These are phyloP conservation scores for Cephalopterus ornatus DNA, from an alignment of 2,113 vertebrate genomes.

Conservation along the genomic window DNA sequence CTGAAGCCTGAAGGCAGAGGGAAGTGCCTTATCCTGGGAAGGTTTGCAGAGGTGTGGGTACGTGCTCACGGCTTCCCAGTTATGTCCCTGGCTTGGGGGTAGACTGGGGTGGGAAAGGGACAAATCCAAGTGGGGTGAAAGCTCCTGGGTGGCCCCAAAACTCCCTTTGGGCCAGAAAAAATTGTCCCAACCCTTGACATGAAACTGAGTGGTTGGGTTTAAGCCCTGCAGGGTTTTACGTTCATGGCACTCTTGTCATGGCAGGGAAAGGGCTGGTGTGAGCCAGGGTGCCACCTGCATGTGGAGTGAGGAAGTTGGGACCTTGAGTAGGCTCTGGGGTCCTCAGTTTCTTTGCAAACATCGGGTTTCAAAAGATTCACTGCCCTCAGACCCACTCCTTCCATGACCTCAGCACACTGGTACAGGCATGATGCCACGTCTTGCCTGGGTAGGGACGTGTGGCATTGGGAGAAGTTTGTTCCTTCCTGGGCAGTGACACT, in stretches of 20 bases:
- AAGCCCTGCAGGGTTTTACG: neutral
- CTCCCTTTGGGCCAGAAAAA: neutral
- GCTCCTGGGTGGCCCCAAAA: neutral
- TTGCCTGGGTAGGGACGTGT: neutral
- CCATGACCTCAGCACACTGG: neutral
- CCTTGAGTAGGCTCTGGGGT: neutral
- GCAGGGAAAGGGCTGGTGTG: neutral
- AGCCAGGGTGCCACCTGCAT: neutral
- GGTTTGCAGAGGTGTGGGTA: neutral
- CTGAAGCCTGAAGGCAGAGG: neutral
- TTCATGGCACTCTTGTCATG: fast-evolving
- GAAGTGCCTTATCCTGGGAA: neutral
- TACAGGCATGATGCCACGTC: neutral
- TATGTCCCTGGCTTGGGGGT: neutral
- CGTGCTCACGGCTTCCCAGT: fast-evolving
- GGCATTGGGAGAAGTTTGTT: neutral
- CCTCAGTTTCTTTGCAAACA: neutral
- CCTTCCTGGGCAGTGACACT: neutral
- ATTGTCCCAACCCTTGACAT: neutral
- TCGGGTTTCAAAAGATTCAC: neutral
- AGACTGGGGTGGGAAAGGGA: neutral
- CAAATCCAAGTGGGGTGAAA: neutral
- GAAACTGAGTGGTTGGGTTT: neutral
- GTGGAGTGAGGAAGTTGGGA: neutral
- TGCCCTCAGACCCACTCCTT: neutral